phyloP scores from a whole-genome alignment of 2,888 invertebrate genomes.

The Punctoribates punctum region DNA sequence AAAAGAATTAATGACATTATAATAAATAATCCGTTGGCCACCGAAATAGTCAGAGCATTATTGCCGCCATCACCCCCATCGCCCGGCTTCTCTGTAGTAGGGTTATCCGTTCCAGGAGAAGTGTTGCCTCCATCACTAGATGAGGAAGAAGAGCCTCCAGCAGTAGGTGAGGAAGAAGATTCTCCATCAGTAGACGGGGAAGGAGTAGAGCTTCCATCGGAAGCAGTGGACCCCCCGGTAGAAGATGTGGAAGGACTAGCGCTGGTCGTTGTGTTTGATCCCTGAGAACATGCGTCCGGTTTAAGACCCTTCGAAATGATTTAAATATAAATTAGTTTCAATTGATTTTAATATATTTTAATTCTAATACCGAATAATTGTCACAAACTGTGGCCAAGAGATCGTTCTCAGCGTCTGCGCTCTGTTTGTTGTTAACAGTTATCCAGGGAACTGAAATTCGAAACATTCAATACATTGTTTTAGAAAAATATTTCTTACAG shows the following conservation, averaged over 20 bases:
- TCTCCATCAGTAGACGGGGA: not conserved
- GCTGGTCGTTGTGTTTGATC: not conserved
- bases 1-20: conserved; percentile 9
- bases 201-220: too few relatives aligned
- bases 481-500: not conserved
- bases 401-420: not conserved
- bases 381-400: conserved; percentile 22
- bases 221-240: not conserved
- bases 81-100: not conserved
- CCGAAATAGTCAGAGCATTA: not conserved
- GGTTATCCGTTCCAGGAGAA: not conserved
- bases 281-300: not conserved
- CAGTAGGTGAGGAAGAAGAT: not conserved
- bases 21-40: not conserved
- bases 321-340: not conserved
- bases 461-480: not conserved
- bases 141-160: not conserved
- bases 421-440: not conserved
- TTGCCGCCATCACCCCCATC: not conserved
- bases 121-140: not conserved
- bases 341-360: too few relatives aligned
- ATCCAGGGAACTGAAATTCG: conserved; percentile 18
- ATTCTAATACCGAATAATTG: conserved; percentile 43
- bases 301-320: conserved; percentile 7
- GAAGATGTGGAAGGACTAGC: not conserved